Conservation (phyloP, 2,888 invertebrate species). For the Hypolimnas misippus region DNA sequence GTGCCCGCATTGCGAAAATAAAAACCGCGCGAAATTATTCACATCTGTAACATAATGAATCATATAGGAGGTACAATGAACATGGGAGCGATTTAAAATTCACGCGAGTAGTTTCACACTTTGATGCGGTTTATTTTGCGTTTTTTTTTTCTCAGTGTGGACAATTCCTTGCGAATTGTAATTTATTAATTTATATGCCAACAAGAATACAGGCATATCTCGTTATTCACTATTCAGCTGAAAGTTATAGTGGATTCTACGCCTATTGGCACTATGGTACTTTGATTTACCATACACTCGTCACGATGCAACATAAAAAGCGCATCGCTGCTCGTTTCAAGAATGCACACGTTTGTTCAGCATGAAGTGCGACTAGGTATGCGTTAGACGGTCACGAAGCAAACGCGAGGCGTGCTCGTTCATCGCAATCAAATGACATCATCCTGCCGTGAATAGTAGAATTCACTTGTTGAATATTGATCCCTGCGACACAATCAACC, state of each 20-base stretch:
- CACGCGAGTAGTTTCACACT: too few species aligned
- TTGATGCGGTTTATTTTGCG: too few species aligned
- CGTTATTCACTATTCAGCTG: not conserved
- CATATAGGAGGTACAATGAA: too few species aligned
- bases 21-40: not conserved
- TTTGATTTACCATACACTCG: slow-evolving; percentile 23
- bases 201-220: not conserved
- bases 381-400: slow-evolving; percentile 57
- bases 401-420: slow-evolving; percentile 66
- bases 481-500: not conserved
- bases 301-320: slow-evolving; percentile 47
- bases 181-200: not conserved
- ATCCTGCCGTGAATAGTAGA: slow-evolving; percentile 43
- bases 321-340: slow-evolving; percentile 48
- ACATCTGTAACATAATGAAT: too few species aligned
- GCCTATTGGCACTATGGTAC: slow-evolving; percentile 8
- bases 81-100: too few species aligned
- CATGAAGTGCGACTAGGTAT: slow-evolving; percentile 58
- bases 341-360: slow-evolving; percentile 53
- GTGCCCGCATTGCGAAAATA: too few species aligned
- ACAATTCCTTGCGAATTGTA: not conserved
- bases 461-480: slow-evolving; percentile 29
- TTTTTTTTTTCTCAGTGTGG: too few species aligned
- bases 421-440: slow-evolving; percentile 76
- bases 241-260: not conserved